Evolutionary conservation across 92 coral and sea anemone genomes (phyloP).

Genomic region (Montipora capitata): DNA sequence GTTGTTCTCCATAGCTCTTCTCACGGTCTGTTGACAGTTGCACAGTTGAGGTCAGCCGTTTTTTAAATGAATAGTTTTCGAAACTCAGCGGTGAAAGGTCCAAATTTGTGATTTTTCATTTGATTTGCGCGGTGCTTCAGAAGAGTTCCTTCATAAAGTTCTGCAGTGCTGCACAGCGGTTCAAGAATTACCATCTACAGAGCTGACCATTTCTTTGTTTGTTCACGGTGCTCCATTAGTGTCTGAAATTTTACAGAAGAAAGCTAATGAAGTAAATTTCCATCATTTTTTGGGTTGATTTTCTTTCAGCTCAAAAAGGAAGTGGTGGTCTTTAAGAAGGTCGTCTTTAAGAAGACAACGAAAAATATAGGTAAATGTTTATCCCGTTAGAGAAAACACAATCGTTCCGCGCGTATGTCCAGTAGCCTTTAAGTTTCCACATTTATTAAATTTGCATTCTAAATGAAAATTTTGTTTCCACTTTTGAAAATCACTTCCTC

Average conservation of each 20-base stretch:
- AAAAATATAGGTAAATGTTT: not conserved
- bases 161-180: no score
- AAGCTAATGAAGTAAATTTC: not conserved
- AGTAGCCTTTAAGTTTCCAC: slow-evolving; percentile 17
- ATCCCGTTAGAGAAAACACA: slow-evolving; percentile 10
- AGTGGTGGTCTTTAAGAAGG: not conserved
- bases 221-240: not conserved
- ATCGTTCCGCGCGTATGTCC: slow-evolving; percentile 28
- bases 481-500: slow-evolving; percentile 59
- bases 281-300: not conserved
- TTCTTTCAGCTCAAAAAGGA: not conserved
- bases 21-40: not conserved
- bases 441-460: slow-evolving; percentile 43
- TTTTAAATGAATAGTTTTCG: not conserved
- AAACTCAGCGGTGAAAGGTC: not conserved
- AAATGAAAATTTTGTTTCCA: slow-evolving; percentile 35
- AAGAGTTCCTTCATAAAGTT: no score
- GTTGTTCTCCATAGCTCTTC: slow-evolving; percentile 7
- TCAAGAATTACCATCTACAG: not conserved
- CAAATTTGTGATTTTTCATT: not conserved
- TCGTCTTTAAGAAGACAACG: not conserved
- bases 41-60: not conserved
- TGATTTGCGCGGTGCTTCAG: no score
- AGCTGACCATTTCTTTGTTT: not conserved
- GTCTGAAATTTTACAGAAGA: not conserved